Base-by-base conservation (phyloP, 2,888 invertebrate genomes). In the Parthenolecanium corni region DNA sequence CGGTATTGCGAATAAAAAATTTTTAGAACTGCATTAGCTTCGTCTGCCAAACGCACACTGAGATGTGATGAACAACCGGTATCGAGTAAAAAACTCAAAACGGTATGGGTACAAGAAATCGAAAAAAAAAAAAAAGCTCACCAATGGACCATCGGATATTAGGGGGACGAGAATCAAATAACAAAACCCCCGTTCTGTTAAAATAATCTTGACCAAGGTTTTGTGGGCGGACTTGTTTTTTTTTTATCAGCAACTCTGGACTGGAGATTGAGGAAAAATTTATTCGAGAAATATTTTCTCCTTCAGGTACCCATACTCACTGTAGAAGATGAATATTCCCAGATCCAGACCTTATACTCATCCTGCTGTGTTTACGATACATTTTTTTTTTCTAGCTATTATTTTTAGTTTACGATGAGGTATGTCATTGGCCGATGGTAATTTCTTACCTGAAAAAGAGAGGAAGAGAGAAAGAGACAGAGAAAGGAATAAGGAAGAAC, bases 201-300 rank as follows among this genome's bases (percentile, higher is more conserved):
- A 31, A 46, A 31, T 49, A 58, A 20, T 31, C 57, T 20, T 16
- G 38, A 31, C 49, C 58, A 58, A 58, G 58, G 58, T 25, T 58
- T 58, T 49, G 58, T 58, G 49, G 58, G 58, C 58, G 58, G 58
- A 58, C 58, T 49, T 21, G 58, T 58, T 58, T 47, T 36, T 31
- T 31, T 31, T 31, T 58, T 47, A 20, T 21, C n/a, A 36, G 36
- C 58, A 31, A 36, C 58, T 47, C 31, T 25, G 20, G 23, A n/a
- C 14, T 40, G 36, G 16, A 46, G 57, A 46, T 57, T 58, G 47
- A 46, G 58, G 58, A 47, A 47, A 47, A 12, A n/a, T 14, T n/a
- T n/a, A 18, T 47, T n/a, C 49, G 58, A 12, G 20, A 38, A 58
- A 36, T 14, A 23, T 23, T 20, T 20, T 16, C 14, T 11, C 46